Evolutionary conservation across 1,140 invertebrate genomes (phyloP), one percentile per base, ranked within the genome.

Genomic region (Rhagoletis zephyria): DNA sequence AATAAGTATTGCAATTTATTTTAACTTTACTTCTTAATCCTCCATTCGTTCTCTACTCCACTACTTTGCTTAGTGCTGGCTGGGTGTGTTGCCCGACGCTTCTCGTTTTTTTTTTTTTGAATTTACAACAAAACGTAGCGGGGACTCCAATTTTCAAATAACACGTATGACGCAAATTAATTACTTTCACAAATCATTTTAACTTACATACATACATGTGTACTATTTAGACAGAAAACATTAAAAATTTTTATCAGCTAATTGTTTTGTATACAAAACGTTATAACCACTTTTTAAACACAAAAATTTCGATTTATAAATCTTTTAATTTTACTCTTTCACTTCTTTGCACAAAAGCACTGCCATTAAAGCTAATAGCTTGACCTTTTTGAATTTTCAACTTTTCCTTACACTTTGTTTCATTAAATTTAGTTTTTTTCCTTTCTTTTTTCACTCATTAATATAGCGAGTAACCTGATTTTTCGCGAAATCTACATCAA

Each of bases 181-280:
- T 74, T 74, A 16, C 70, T 10, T 74, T 74, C 30, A 74, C 48
- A 74, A 74, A 48, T 74, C 70, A 74, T 63, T 63, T 63, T 63
- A 9, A 63, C n/a, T 56, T 56, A 56, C 10, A 10, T 2, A 56
- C 2, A 10, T 56, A 56, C 10, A 10, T 56, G 51, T 56, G 51
- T 56, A 56, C 30, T 30, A 30, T 30, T 30, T 30, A 30, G 30
- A 30, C 30, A 30, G 30, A 30, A 30, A 30, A 30, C 30, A 30
- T 30, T 30, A 30, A 30, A 30, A 30, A 0, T 30, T 42, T 45
- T 12, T 70, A n/a, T 64, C 16, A 64, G 16, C 42, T 16, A 16
- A 30, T 74, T 51, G n/a, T 45, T 77, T n/a, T 56, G 48, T 16
- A 81, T 48, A 56, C 48, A 59, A 30, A 81, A 51, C 19, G 51